Evolutionary conservation across 2,797 vertebrate species (phyloP), one percentile per base, ranked within the genome.

Genomic region (Serranus cabrilla): DNA sequence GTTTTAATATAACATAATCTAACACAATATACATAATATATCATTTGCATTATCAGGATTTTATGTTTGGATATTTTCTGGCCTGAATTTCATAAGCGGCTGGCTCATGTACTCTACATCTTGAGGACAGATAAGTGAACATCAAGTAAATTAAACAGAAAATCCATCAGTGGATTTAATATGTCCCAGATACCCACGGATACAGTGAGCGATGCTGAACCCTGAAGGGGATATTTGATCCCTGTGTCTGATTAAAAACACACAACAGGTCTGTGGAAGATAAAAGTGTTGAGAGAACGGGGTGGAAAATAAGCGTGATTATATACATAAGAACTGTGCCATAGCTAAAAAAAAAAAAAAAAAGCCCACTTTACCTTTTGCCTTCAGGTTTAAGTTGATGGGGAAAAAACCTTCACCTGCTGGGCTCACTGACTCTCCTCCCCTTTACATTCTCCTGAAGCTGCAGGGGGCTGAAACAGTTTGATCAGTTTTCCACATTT

Each of bases 211-310:
- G 4, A 47, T 0, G 11, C 50, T 60, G 50, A 68, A 75, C 52
- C 27, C 37, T 54, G 43, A 25, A 64, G 62, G 49, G 81, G 76
- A 86, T 70, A 84, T 84, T 84, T 86, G 79, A 83, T 87, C 52
- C 55, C 8, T 16, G 13, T 11, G 11, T n/a, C 71, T 84, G 73
- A 87, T 83, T 71, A 70, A 61, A 64, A 72, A 47, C 39, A 45
- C 31, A 34, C 18, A 10, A 13, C 5, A 21, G 20, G 27, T 47
- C 61, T 55, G 58, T 23, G 27, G 40, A 34, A 58, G 61, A 70
- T 58, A 62, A 69, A 40, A 18, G 2, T 25, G 31, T 42, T 34
- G 21, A 25, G 46, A 60, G 20, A 51, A 67, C 0, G 0, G 57
- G 13, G 39, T 27, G 17, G 3, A 27, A 27, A 59, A 61, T 61